These are phyloP conservation scores for Tolmerus cingulatus DNA, from an alignment of 2,888 invertebrate genomes.

Conservation along the genomic window DNA sequence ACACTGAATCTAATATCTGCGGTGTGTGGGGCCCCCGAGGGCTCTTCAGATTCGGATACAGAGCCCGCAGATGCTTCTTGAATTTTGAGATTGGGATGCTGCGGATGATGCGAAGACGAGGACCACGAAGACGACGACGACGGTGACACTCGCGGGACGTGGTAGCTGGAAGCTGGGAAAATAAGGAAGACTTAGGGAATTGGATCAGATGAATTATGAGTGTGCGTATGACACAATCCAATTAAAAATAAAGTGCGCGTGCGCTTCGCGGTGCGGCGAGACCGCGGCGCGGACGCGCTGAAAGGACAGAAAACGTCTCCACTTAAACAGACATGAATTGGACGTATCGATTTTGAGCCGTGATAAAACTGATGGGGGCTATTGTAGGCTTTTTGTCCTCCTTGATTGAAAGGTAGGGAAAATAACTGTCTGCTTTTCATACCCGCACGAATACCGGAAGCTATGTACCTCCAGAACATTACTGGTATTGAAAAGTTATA, in stretches of 20 bases:
- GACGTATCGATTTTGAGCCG: neutral
- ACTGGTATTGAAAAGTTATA: neutral
- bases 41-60: neutral
- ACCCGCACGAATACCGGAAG: neutral
- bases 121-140: neutral
- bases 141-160: neutral
- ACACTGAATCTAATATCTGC: neutral
- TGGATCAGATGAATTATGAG: constrained; percentile 34
- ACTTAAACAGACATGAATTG: constrained; percentile 14
- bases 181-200: neutral
- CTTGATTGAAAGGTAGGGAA: neutral
- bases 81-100: neutral
- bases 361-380: neutral
- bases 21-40: neutral
- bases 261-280: neutral
- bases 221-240: constrained; percentile 37
- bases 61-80: constrained; percentile 35
- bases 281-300: neutral
- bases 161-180: neutral
- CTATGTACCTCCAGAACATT: neutral
- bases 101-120: constrained; percentile 10
- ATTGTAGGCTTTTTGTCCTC: neutral
- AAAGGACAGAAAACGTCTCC: neutral
- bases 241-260: constrained; percentile 27
- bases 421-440: neutral